phyloP scores from a whole-genome alignment of 2,888 invertebrate genomes.

The Drosophila heteroneura region DNA sequence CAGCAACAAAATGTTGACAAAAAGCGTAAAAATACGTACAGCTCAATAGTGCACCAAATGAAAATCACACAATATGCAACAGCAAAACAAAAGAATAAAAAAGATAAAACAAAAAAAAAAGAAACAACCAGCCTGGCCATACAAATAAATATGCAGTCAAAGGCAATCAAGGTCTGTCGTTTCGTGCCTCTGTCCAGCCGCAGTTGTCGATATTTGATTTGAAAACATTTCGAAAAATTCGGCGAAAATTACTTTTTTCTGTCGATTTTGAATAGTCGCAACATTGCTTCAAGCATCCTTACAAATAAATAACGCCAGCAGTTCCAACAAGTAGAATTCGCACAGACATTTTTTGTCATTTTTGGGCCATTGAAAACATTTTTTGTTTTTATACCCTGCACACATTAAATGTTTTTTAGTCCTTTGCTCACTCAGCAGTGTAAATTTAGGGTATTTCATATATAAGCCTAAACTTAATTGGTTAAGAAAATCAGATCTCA shows the following conservation, averaged over 20 bases:
- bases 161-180: slow-evolving; percentile 74
- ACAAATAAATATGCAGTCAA: slow-evolving; percentile 80
- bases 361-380: slow-evolving; percentile 49
- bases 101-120: slow-evolving; percentile 22
- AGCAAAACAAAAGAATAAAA: slow-evolving; percentile 30
- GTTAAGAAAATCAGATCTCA: neutral
- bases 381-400: slow-evolving; percentile 40
- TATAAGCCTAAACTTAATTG: neutral
- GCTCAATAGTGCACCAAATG: slow-evolving; percentile 65
- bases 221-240: slow-evolving; percentile 77
- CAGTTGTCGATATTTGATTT: slow-evolving; percentile 80
- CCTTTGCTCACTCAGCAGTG: neutral
- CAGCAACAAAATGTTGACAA: slow-evolving; percentile 72
- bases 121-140: slow-evolving; percentile 44
- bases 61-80: slow-evolving; percentile 55
- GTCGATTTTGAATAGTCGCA: slow-evolving; percentile 58
- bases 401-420: neutral
- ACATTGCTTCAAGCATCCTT: slow-evolving; percentile 55
- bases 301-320: slow-evolving; percentile 61
- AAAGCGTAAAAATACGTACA: slow-evolving; percentile 65
- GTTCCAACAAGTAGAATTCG: slow-evolving; percentile 65
- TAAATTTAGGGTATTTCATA: neutral
- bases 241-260: slow-evolving; percentile 53
- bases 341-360: slow-evolving; percentile 41
- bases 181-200: slow-evolving; percentile 45